phyloP scores from a whole-genome alignment of 2,797 vertebrate genomes.

The Pantherophis alleghaniensis region DNA sequence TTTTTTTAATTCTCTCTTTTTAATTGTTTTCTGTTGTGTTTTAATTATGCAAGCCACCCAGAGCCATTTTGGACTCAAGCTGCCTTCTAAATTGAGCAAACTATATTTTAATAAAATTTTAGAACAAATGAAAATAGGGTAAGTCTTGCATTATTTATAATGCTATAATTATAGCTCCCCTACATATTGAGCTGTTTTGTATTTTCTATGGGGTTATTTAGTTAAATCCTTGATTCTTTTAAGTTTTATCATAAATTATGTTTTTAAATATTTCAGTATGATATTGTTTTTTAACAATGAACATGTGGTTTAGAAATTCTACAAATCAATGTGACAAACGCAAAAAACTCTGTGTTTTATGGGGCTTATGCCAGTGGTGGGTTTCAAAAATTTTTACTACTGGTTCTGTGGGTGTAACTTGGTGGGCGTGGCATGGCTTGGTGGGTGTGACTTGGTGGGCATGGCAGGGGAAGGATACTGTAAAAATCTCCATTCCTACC shows the following conservation, averaged over 20 bases:
- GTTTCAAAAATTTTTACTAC: too few relatives aligned
- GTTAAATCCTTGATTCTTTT: background rate
- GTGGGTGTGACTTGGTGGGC: too few relatives aligned
- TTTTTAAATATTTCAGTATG: background rate
- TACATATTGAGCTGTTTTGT: background rate
- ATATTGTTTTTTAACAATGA: background rate
- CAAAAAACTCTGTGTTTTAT: background rate
- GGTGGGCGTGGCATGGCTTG: too few relatives aligned
- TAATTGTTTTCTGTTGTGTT: background rate
- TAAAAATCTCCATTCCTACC: too few relatives aligned
- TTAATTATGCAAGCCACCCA: background rate
- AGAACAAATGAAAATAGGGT: background rate
- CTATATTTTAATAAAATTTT: background rate
- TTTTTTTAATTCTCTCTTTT: background rate
- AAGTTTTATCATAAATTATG: background rate
- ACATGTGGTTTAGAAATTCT: background rate
- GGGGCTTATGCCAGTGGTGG: background rate
- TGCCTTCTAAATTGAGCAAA: background rate
- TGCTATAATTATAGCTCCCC: background rate
- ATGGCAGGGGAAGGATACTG: too few relatives aligned
- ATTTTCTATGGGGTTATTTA: background rate
- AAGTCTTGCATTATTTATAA: background rate
- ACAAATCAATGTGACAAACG: background rate
- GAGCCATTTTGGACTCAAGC: background rate
- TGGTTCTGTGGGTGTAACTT: too few relatives aligned